A percentile compares a stretch with the other conserved stretches of the same genome.
phyloP scores from a whole-genome alignment of 2,888 invertebrate species.

The Netelia virgata region DNA sequence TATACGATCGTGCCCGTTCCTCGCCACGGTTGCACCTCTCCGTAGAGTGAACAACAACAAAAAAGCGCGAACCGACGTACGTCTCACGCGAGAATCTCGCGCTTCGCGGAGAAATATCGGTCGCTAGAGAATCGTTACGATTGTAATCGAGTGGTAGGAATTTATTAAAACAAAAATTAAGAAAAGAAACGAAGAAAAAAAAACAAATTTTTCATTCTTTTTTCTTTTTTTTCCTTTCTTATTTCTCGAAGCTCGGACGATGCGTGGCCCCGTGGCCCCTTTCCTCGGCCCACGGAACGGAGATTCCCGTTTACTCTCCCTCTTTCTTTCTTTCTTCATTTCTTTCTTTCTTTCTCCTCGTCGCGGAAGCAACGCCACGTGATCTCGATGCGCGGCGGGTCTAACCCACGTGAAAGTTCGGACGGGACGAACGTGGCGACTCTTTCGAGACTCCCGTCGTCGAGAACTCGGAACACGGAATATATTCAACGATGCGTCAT shows the following conservation, averaged over 20 bases:
- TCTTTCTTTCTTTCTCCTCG: conserved; percentile 78
- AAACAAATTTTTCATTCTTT: neutral
- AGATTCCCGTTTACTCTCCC: conserved; percentile 71
- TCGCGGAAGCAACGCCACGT: conserved; percentile 63
- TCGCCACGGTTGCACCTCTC: neutral
- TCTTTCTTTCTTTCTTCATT: conserved; percentile 72
- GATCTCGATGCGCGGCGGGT: conserved; percentile 71
- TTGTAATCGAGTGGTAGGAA: neutral
- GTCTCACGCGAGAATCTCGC: neutral
- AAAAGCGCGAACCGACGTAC: too few species aligned
- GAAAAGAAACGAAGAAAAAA: too few species aligned
- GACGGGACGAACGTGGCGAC: conserved; percentile 67
- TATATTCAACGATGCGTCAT: neutral
- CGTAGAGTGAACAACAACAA: neutral
- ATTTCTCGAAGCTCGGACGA: neutral
- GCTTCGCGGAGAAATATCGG: neutral
- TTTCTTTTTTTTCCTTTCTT: neutral
- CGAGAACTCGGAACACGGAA: conserved; percentile 10
- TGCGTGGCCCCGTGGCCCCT: conserved; percentile 44
- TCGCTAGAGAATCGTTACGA: neutral
- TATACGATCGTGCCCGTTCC: conserved; percentile 12
- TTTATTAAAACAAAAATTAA: neutral
- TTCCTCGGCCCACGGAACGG: conserved; percentile 13
- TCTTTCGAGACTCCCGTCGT: conserved; percentile 26
- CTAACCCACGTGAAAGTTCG: conserved; percentile 81